phyloP scores from a whole-genome alignment of 2,797 vertebrate species.

The Octomys mimax region DNA sequence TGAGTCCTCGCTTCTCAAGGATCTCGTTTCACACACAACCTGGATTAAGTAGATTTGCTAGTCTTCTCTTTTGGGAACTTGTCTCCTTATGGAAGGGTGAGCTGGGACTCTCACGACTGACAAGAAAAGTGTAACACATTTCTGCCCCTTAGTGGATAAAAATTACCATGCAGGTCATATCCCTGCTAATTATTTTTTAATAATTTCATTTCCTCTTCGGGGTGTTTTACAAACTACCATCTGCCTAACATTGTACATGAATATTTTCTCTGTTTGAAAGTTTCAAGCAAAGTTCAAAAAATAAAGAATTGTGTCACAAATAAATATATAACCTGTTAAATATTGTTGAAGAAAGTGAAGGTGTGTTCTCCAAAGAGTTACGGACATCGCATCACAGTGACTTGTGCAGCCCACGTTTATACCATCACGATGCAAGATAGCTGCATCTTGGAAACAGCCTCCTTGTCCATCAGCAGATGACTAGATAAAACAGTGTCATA shows the following conservation, averaged over 20 bases:
- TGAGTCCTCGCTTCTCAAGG: background rate
- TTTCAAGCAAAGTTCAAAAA: background rate
- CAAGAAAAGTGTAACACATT: background rate
- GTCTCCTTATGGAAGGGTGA: background rate
- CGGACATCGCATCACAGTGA: no score
- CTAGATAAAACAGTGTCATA: no score
- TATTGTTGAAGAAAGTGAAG: background rate
- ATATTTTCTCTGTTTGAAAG: background rate
- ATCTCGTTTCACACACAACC: background rate
- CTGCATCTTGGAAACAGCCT: no score
- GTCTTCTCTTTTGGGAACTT: background rate
- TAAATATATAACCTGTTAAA: background rate
- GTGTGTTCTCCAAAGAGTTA: background rate
- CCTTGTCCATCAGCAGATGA: no score
- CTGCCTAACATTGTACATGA: background rate
- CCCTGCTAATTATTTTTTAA: background rate
- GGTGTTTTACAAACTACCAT: background rate
- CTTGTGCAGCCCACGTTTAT: no score
- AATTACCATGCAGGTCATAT: background rate
- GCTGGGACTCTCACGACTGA: background rate
- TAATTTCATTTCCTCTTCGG: background rate
- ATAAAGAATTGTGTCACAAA: slow-evolving; percentile 4
- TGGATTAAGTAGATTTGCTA: background rate
- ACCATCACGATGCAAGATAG: no score
- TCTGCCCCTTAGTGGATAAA: background rate